These are phyloP conservation scores for Ectobius pallidus DNA, from an alignment of 2,888 invertebrate genomes.

Conservation along the genomic window DNA sequence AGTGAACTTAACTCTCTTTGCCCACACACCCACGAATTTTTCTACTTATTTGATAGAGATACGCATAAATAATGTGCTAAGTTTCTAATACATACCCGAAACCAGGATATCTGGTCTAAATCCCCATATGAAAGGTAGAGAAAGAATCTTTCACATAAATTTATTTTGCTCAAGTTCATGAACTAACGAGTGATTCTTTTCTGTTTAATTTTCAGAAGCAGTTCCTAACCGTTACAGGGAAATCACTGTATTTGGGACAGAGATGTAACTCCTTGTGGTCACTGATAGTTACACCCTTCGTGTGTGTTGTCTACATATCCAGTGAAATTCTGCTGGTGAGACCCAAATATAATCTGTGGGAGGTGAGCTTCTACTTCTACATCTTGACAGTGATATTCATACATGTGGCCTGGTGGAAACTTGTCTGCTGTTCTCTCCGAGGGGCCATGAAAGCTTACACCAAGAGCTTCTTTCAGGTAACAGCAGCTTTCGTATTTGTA, in stretches of 20 bases:
- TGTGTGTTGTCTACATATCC: not conserved
- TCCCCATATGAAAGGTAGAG: too few relatives aligned
- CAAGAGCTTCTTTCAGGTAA: not conserved
- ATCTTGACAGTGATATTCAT: not conserved
- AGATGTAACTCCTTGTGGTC: not conserved
- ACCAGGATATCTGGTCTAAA: too few relatives aligned
- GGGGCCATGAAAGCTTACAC: not conserved
- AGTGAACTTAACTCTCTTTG: too few relatives aligned
- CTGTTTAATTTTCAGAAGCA: not conserved
- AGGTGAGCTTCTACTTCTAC: not conserved
- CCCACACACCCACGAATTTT: too few relatives aligned
- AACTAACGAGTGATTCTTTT: too few relatives aligned
- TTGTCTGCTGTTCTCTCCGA: not conserved
- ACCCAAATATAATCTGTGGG: not conserved
- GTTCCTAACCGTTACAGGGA: not conserved
- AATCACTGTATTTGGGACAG: not conserved
- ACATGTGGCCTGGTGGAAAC: constrained; percentile 15
- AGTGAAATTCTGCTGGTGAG: not conserved
- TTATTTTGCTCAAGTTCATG: too few relatives aligned
- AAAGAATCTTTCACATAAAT: too few relatives aligned
- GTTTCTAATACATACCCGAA: too few relatives aligned
- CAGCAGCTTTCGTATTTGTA: too few relatives aligned
- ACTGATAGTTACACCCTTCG: not conserved
- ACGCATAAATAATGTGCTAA: too few relatives aligned
- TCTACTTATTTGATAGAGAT: too few relatives aligned